Base-by-base conservation (phyloP, 2,888 invertebrate genomes). In the Lasioglossum vierecki region DNA sequence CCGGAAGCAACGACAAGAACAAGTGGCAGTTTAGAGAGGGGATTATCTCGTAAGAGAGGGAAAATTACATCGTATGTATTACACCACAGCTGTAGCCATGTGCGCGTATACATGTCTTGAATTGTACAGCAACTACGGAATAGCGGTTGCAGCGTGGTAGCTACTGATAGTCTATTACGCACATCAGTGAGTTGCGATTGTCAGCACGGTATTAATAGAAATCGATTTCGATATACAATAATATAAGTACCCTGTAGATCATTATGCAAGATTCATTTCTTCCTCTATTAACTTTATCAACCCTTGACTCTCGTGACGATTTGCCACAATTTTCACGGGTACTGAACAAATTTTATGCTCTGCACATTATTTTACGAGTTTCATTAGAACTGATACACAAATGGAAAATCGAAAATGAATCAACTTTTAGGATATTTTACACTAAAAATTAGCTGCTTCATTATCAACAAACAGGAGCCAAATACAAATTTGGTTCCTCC, bases 11-110 rank as follows among this genome's bases (percentile, higher is more conserved):
- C 68, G 68, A 68, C 68, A 68, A 68, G 68, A 68, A 68, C 68
- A 68, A 68, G 68, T 68, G 68, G 68, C 68, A 68, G 68, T 39
- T 68, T 35, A 68, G 39, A 68, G 68, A 68, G 68, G 68, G 68
- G 68, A 39, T 68, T 68, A 68, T 39, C 35, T 68, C 39, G 68
- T 68, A 68, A 68, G 68, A 68, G 68, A 68, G 39, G 39, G 35
- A 68, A 68, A 68, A 68, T 68, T 68, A 68, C 68, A 68, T 68
- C 68, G 39, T 39, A 39, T 39, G 68, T 39, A 68, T 68, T 39
- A 68, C 39, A 68, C 68, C 68, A 22, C 68, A 39, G 8, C 22
- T 39, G 68, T 39, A 68, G 39, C 68, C 68, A 39, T 68, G 22
- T 22, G 11, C 68, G 9, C 22, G 68, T 39, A 22, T 68, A 22